Evolutionary conservation across 2,888 invertebrate genomes (phyloP), one percentile per base, ranked within the genome.

Genomic region (Metacarcinus magister): DNA sequence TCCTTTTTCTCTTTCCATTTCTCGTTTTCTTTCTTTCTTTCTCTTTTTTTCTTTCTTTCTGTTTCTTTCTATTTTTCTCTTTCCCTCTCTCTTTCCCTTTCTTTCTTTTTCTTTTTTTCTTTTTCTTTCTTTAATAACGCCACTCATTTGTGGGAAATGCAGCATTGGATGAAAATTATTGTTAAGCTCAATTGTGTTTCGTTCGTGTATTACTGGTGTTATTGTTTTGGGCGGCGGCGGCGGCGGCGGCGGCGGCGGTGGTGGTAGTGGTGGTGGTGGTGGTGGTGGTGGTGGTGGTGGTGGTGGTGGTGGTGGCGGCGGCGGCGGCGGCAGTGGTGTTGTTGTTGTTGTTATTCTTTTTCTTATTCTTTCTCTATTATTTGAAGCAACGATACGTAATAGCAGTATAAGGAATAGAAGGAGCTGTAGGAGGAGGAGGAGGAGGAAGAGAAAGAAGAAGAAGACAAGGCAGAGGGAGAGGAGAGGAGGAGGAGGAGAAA

Each of bases 261-360:
- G 8, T 82, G 75, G 10, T 82, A 3, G 19, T 19, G 13, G 67
- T 67, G 67, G 67, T 19, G n/a, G n/a, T 19, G 67, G 67, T 19
- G 13, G 67, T 67, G 67, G 67, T 67, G 75, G 75, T 28, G 75
- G 75, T 28, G 75, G 75, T 82, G 75, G 32, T 82, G 75, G 75
- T 32, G n/a, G n/a, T 82, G 23, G 28, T 82, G 75, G n/a, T 82
- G n/a, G 23, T n/a, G 28, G n/a, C 28, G 75, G 75, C 28, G 32
- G 10, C 2, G 10, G 54, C 3, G 10, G 54, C 2, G 54, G n/a
- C 28, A 28, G 75, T 82, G 4, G 5, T 28, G 39, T 39, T 87
- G 87, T 0, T 0, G 13, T 39, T 2, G 10, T 39, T 28, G 39
- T 28, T 32, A 10, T 39, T 87, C 39, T 87, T 1, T 87, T 39